These are phyloP conservation scores for Spongilla lacustris DNA, from an alignment of 37 sponge, comb jelly and placozoan genomes.

Conservation along the genomic window DNA sequence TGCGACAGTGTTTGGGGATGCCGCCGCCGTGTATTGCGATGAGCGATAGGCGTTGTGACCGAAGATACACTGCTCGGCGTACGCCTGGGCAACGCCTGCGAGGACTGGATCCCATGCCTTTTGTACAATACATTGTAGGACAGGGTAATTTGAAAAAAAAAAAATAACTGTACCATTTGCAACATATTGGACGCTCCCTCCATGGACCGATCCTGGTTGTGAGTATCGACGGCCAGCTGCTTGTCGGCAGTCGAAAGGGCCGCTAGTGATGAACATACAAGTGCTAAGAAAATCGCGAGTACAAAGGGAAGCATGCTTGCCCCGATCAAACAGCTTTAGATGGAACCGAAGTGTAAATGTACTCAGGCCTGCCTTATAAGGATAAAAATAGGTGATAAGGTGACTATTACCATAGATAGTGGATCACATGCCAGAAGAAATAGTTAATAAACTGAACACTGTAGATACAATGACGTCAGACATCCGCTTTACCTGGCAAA, in stretches of 20 bases:
- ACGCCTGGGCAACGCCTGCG: slow-evolving; percentile 27
- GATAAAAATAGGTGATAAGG: too few relatives aligned
- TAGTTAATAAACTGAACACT: too few relatives aligned
- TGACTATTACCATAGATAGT: too few relatives aligned
- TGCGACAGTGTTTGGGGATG: background rate
- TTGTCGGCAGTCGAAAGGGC: slow-evolving; percentile 20
- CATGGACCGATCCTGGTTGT: slow-evolving; percentile 19
- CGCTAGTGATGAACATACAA: background rate
- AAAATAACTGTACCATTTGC: slow-evolving; percentile 22
- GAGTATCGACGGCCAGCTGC: slow-evolving; percentile 36
- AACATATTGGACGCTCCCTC: slow-evolving; percentile 18
- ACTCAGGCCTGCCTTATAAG: too few relatives aligned
- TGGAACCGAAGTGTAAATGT: too few relatives aligned
- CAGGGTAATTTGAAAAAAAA: background rate
- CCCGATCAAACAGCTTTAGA: too few relatives aligned
- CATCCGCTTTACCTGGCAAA: too few relatives aligned
- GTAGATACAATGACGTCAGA: too few relatives aligned
- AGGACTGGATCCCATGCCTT: slow-evolving; percentile 33
- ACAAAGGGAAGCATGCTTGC: too few relatives aligned
- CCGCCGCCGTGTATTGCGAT: background rate
- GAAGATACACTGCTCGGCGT: slow-evolving; percentile 26
- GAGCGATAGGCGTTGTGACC: background rate
- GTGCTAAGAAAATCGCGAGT: background rate
- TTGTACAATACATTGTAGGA: too few relatives aligned
- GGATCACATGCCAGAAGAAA: too few relatives aligned